Percentiles rank a stretch among this genome's conserved stretches.
Conservation (phyloP, 2,797 vertebrate species). For the Oreonectes daqikongensis region DNA sequence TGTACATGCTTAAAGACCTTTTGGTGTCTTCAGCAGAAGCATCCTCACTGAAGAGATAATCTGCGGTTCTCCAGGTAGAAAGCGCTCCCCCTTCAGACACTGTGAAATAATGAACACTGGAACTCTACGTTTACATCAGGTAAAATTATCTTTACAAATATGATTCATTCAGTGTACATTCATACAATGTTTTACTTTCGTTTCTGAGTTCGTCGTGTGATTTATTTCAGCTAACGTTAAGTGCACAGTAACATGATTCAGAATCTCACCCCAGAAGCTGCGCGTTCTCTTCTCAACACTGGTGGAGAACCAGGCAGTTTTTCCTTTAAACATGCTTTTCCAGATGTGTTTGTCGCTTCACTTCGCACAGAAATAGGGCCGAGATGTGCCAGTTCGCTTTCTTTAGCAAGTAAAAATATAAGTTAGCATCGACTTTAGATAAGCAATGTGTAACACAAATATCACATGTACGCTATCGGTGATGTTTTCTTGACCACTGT, state of each 20-base stretch:
- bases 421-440: too few species aligned
- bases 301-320: slow-evolving; percentile 87
- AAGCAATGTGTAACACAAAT: neutral
- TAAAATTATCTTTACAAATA: neutral
- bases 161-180: neutral
- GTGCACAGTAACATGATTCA: slow-evolving; percentile 47
- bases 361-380: too few species aligned
- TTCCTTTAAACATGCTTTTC: slow-evolving; percentile 80
- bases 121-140: neutral
- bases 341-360: too few species aligned
- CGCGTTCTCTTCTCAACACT: slow-evolving; percentile 73
- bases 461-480: too few species aligned
- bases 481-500: neutral
- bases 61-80: slow-evolving; percentile 69
- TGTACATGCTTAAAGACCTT: slow-evolving; percentile 71
- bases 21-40: slow-evolving; percentile 84
- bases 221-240: neutral
- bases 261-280: slow-evolving; percentile 84
- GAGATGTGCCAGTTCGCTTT: too few species aligned
- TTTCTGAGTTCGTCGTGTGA: neutral
- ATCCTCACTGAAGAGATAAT: slow-evolving; percentile 89
- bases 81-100: slow-evolving; percentile 77
- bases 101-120: slow-evolving; percentile 58
- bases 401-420: neutral
- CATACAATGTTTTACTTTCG: too few species aligned